These are phyloP conservation scores for Trialeurodes vaporariorum DNA, from an alignment of 1,140 invertebrate species.

Conservation along the genomic window DNA sequence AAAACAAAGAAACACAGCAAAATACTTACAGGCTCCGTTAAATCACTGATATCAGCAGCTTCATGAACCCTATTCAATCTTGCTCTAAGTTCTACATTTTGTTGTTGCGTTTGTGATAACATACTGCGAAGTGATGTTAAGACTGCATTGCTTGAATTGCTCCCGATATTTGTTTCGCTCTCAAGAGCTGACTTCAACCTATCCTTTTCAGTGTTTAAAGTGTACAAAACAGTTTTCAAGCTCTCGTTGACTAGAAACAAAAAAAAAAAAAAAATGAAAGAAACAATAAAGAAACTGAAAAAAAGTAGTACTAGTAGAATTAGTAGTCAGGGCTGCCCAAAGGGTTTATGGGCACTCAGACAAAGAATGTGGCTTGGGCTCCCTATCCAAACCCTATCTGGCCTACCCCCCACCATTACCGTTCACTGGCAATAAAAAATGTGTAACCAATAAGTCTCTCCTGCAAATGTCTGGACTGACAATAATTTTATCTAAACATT, in stretches of 20 bases:
- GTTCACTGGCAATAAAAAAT: no score
- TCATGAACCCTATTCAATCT: slow-evolving; percentile 54
- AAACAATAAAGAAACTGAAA: slow-evolving; percentile 1
- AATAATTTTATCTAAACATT: no score
- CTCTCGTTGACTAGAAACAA: slow-evolving; percentile 40
- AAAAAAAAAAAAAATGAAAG: slow-evolving; percentile 14
- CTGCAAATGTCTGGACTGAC: no score
- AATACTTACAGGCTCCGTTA: slow-evolving; percentile 41
- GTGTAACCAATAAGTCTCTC: no score
- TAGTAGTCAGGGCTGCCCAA: no score
- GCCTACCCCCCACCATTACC: no score
- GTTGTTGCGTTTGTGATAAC: slow-evolving; percentile 51
- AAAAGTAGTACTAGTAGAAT: no score
- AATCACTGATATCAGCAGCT: slow-evolving; percentile 43
- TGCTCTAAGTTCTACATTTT: slow-evolving; percentile 56
- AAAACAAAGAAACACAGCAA: no score
- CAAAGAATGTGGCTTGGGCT: no score
- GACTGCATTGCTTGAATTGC: slow-evolving; percentile 29
- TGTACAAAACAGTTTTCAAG: slow-evolving; percentile 39
- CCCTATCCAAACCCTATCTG: no score
- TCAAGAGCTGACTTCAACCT: slow-evolving; percentile 43
- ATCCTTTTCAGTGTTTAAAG: slow-evolving; percentile 48
- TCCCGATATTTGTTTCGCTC: slow-evolving; percentile 29
- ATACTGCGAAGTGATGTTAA: slow-evolving; percentile 43
- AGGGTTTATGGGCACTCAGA: no score